These are phyloP conservation scores for Oxyteleia sp. DNA, from an alignment of 2,888 invertebrate genomes.

Conservation along the genomic window DNA sequence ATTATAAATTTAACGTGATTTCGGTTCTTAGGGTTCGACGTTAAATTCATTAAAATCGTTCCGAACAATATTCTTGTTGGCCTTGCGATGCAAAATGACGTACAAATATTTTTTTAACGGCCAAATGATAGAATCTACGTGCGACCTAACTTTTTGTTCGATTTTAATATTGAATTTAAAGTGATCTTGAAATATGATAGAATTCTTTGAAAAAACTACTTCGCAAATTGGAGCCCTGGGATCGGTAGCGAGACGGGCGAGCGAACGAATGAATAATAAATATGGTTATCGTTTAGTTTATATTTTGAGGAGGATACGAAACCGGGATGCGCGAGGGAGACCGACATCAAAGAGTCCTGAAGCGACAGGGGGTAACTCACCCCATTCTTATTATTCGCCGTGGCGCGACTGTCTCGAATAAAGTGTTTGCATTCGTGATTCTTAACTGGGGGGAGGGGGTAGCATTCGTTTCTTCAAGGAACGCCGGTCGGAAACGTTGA, in stretches of 20 bases:
- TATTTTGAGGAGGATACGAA: constrained; percentile 89
- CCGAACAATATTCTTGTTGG: not conserved
- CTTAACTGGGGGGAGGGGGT: constrained; percentile 51
- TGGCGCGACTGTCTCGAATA: constrained; percentile 74
- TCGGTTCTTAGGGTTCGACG: not conserved
- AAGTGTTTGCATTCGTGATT: constrained; percentile 76
- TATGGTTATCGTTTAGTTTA: constrained; percentile 90
- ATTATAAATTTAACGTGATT: constrained; percentile 14
- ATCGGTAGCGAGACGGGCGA: constrained; percentile 76
- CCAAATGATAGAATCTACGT: constrained; percentile 17
- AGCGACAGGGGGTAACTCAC: constrained; percentile 64
- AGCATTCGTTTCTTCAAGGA: constrained; percentile 59
- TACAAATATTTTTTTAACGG: not conserved
- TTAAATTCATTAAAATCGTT: not conserved
- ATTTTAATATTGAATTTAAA: constrained; percentile 65
- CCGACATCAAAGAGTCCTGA: constrained; percentile 81
- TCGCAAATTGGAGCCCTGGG: constrained; percentile 82
- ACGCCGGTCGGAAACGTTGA: constrained; percentile 61
- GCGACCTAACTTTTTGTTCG: constrained; percentile 32
- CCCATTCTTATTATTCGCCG: constrained; percentile 74
- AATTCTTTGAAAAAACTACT: constrained; percentile 84
- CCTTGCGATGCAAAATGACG: not conserved
- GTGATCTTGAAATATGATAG: constrained; percentile 69
- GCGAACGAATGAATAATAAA: constrained; percentile 90
- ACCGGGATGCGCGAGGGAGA: constrained; percentile 76